These are phyloP conservation scores for Coenonympha arcania DNA, from an alignment of 2,888 invertebrate genomes.

Conservation along the genomic window DNA sequence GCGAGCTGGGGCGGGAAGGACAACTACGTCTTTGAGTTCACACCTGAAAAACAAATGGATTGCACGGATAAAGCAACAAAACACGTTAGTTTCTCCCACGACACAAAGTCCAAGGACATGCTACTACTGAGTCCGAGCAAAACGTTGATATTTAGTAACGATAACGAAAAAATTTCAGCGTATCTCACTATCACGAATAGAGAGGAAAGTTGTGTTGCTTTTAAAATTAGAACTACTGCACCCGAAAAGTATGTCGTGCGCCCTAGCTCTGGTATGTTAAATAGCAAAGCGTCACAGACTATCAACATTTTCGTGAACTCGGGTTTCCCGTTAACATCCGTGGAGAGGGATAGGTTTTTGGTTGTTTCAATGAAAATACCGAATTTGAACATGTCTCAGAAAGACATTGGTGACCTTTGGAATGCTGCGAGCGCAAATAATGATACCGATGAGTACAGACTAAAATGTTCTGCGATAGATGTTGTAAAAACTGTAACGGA, in stretches of 20 bases:
- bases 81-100: constrained; percentile 24
- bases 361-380: constrained; percentile 80
- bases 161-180: constrained; percentile 75
- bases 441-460: constrained; percentile 76
- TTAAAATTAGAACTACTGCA: constrained; percentile 90
- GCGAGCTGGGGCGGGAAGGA: constrained; percentile 83
- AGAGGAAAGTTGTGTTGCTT: constrained; percentile 49
- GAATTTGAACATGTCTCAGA: constrained; percentile 56
- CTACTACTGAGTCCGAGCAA: constrained; percentile 75
- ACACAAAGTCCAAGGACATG: constrained; percentile 48
- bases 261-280: constrained; percentile 82
- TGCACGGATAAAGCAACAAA: constrained; percentile 24
- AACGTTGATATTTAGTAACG: constrained; percentile 76
- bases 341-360: constrained; percentile 85
- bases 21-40: constrained; percentile 78
- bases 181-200: constrained; percentile 77
- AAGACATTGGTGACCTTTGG: constrained; percentile 79
- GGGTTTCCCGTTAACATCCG: constrained; percentile 75
- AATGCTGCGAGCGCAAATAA: constrained; percentile 66
- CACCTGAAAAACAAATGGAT: constrained; percentile 64
- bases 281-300: constrained; percentile 71
- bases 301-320: constrained; percentile 80
- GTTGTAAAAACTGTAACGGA: neutral
- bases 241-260: constrained; percentile 92
- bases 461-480: constrained; percentile 42